Base-by-base conservation (phyloP, 1,140 invertebrate genomes). In the Chironomus tepperi region DNA sequence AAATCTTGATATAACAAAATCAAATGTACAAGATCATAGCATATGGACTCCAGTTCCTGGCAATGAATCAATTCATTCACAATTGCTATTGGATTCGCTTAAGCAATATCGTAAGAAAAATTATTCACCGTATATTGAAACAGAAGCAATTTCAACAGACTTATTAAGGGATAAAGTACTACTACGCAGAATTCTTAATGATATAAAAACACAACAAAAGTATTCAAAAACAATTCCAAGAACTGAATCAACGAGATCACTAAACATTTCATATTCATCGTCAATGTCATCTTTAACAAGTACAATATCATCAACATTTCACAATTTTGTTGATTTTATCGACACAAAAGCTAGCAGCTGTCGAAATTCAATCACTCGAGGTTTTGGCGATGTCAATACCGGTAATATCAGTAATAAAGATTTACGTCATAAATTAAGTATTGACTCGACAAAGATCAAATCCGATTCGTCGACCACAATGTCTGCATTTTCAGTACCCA, bases 161-260 rank as follows among this genome's bases (percentile, higher is more conserved):
- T 76, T 81, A 47, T 73, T 81, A 3, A 74, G 81, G 9, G 77
- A 81, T 76, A 81, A 80, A 75, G 74, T 65, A 0, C 67, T 78
- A n/a, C 73, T 81, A 5, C 80, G 77, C 8, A 77, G 79, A 77
- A 77, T 81, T 19, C 81, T 80, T 70, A 79, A 79, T 73, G 65
- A 76, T 12, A 76, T 81, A 21, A 81, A 81, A 42, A 81, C 81
- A 42, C 79, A 81, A 57, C 79, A 81, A 70, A 74, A 81, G 7
- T 78, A 80, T 76, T 77, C 78, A n/a, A 75, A 74, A 64, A 76
- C 78, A 81, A 78, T 80, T 79, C 77, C 77, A 75, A n/a, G 76
- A 77, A 67, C 77, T 75, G 72, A 24, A 70, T 70, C 65, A 21
- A 70, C 65, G 18, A 19, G 65, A 70, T 70, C 75, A 24, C 24